These are phyloP conservation scores for Torymus aiolomorphi DNA, from an alignment of 2,888 invertebrate genomes.

Conservation along the genomic window DNA sequence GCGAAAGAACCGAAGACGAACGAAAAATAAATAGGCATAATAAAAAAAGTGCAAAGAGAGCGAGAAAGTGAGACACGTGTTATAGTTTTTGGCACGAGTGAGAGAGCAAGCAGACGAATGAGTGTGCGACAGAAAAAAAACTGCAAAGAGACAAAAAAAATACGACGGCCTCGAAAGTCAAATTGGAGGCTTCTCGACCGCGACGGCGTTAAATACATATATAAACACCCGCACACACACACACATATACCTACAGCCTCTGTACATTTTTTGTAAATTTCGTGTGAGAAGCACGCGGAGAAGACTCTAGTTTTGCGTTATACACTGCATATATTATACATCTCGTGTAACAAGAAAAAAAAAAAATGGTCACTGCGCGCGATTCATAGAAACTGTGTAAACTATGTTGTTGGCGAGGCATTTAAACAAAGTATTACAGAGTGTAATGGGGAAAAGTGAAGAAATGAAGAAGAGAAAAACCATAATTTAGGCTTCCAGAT, in stretches of 20 bases:
- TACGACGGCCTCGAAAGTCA: slow-evolving; percentile 28
- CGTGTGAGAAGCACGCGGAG: not conserved
- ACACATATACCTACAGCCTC: not conserved
- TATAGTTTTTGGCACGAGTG: slow-evolving; percentile 30
- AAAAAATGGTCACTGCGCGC: too few species aligned
- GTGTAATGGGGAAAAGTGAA: too few species aligned
- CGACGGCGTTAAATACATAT: not conserved
- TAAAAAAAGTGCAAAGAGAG: not conserved
- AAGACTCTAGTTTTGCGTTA: too few species aligned
- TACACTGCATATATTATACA: too few species aligned
- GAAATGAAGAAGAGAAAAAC: too few species aligned
- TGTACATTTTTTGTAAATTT: slow-evolving; percentile 10
- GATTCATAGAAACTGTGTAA: too few species aligned
- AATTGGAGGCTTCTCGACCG: slow-evolving; percentile 35
- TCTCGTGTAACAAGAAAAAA: too few species aligned
- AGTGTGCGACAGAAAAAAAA: not conserved
- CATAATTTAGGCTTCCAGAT: too few species aligned
- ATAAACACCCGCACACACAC: not conserved
- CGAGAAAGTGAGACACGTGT: slow-evolving; percentile 2
- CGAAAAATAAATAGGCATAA: not conserved
- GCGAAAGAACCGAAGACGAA: not conserved
- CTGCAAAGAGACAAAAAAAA: not conserved
- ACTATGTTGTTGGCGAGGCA: too few species aligned
- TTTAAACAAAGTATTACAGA: too few species aligned
- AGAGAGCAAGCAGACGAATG: not conserved